Evolutionary conservation across 2,797 vertebrate genomes (phyloP).

Genomic region (Gallirallus australis): DNA sequence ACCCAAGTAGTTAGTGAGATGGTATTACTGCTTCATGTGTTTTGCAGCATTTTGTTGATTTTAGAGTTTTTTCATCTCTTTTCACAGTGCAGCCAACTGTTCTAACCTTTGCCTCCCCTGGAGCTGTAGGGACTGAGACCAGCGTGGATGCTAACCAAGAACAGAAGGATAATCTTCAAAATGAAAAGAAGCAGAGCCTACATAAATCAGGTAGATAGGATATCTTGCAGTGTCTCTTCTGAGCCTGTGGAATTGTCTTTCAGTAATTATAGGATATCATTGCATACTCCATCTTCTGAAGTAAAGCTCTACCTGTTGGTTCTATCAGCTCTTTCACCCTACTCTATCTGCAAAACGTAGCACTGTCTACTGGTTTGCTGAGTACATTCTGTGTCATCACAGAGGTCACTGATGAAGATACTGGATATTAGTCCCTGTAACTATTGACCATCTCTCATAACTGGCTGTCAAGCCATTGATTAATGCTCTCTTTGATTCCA

Average conservation of each 20-base stretch:
- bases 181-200: slow-evolving; percentile 12
- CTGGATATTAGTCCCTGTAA: not conserved
- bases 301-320: not conserved
- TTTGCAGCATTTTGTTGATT: not conserved
- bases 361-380: not conserved
- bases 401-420: not conserved
- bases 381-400: not conserved
- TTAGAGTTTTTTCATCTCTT: not conserved
- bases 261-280: rapidly evolving
- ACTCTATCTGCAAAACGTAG: not conserved
- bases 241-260: not conserved
- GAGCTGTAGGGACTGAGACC: slow-evolving; percentile 51
- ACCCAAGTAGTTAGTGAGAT: not conserved
- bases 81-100: slow-evolving; percentile 18
- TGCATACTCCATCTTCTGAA: not conserved
- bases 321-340: not conserved
- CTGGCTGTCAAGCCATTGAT: not conserved
- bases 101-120: slow-evolving; percentile 32
- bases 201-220: not conserved
- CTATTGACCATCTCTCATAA: not conserved
- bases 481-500: not conserved
- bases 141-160: slow-evolving; percentile 26
- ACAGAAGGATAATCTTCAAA: slow-evolving; percentile 4
- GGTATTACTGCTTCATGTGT: not conserved
- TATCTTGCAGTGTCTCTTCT: not conserved